Base-by-base conservation (phyloP, 2,888 invertebrate genomes). In the Fabriciana adippe region DNA sequence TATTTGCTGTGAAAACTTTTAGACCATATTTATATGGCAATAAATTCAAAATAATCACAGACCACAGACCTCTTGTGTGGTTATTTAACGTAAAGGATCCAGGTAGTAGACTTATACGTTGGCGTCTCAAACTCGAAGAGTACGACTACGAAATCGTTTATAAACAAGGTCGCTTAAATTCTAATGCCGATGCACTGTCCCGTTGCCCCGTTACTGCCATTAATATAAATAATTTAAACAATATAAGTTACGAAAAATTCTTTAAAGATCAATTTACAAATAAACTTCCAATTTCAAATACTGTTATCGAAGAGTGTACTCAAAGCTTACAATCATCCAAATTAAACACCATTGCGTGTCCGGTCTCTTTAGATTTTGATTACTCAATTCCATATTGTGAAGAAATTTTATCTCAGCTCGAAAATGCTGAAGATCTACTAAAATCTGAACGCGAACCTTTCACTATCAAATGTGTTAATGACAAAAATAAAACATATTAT, bases 401-500 rank as follows among this genome's bases (percentile, higher is more conserved):
- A 64, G 54, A 55, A 8, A 63, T 55, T 14, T 47, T 55, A 54
- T 54, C 41, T 21, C 54, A 54, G 6, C 15, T 63, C 13, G 63
- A 63, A 47, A 53, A 53, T 14, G 31, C 35, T 47, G 54, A 47
- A 6, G 54, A 35, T 31, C 55, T 64, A 45, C 15, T 54, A 47
- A 35, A 62, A 0, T 35, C 15, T 48, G 48, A 57, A 57, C 41
- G 51, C 51, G 53, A 57, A 50, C 50, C 51, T 1, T 53, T 18
- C 21, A 51, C 65, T 14, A 53, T 65, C 16, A n/a, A 65, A 65
- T 41, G 11, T 16, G 16, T 48, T 6, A 15, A 47, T 11, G n/a
- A 45, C 26, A 67, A 67, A 26, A 51, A 55, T 35, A 67, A 66
- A 68, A 41, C 16, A 1, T 67, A 63, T 41, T 72, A 69, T 61